A percentile compares a stretch with the other conserved stretches of the same genome.
Conservation (phyloP, 2,888 invertebrate species). For the Oxytorus armatus region DNA sequence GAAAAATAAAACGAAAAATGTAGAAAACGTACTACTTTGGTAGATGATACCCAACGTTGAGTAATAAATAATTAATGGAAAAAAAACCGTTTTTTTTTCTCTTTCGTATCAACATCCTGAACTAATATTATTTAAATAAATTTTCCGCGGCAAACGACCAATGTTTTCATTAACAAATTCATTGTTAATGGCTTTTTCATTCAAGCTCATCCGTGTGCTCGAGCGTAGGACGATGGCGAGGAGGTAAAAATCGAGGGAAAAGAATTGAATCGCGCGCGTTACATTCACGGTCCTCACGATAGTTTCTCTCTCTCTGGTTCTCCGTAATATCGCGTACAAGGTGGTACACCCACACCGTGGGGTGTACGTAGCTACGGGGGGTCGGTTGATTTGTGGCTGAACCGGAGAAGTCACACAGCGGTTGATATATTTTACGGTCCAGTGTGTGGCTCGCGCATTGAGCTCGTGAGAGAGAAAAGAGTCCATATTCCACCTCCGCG, state of each 20-base stretch:
- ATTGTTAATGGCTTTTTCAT: constrained; percentile 2
- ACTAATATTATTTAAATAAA: too few relatives aligned
- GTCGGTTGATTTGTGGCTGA: constrained; percentile 84
- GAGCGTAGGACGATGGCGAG: not conserved
- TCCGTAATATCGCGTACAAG: constrained; percentile 62
- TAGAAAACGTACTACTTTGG: too few relatives aligned
- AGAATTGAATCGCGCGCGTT: constrained; percentile 46
- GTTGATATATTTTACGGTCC: constrained; percentile 84
- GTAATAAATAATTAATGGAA: too few relatives aligned
- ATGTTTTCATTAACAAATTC: not conserved
- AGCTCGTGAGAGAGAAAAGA: constrained; percentile 61
- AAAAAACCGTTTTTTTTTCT: too few relatives aligned
- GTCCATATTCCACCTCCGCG: constrained; percentile 69
- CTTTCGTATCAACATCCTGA: too few relatives aligned
- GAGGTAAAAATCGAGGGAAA: constrained; percentile 24
- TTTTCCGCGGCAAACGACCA: too few relatives aligned
- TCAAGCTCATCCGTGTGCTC: not conserved
- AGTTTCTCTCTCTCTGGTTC: constrained; percentile 22
- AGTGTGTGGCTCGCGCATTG: constrained; percentile 72
- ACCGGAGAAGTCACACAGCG: constrained; percentile 84
- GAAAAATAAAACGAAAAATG: too few relatives aligned
- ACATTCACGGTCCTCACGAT: constrained; percentile 33
- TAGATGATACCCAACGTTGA: too few relatives aligned
- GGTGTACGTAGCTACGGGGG: constrained; percentile 80
- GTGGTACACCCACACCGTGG: constrained; percentile 77